Evolutionary conservation across 2,888 invertebrate genomes (phyloP), one percentile per base, ranked within the genome.

Genomic region (Ceratothoa steindachneri): DNA sequence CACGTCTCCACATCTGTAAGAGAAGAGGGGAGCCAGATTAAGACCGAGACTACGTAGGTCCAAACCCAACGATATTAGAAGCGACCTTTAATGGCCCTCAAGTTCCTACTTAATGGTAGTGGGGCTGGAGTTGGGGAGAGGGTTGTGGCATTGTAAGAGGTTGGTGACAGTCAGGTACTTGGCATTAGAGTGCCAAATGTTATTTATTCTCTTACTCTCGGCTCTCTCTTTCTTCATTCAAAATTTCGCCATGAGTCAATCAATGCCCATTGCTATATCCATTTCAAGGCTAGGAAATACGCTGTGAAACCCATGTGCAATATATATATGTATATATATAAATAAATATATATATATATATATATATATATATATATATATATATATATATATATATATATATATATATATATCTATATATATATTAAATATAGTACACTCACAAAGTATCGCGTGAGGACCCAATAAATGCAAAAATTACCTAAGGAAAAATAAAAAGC

Each of bases 1-100:
- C 80, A 80, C 5, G 80, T 80, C 71, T 80, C 77, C 31, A 80
- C 80, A 69, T 80, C 80, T 80, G 80, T 19, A 70, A 55, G n/a
- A 52, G 29, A 55, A 31, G 70, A 27, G 52, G 31, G 24, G 41
- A 41, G 41, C 5, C 9, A n/a, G 19, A 19, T 5, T 9, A 7
- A 60, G 24, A 19, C 5, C 5, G n/a, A 60, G 60, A n/a, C 9
- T 19, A 19, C 60, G 12, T 51, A 12, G 51, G 12, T 15, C 12
- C 9, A 15, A 51, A 51, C 51, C 15, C 12, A 15, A 12, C 12
- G 51, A 51, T 12, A 51, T 12, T 12, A 15, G 15, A 51, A 15
- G 60, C 60, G 27, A 28, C 60, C 60, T 60, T 60, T 60, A 24
- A 60, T 12, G 28, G 60, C 60, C 19, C 22, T 2, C 27, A 60